Base-by-base conservation (phyloP, 1,140 invertebrate genomes). In the Theocolax elegans region DNA sequence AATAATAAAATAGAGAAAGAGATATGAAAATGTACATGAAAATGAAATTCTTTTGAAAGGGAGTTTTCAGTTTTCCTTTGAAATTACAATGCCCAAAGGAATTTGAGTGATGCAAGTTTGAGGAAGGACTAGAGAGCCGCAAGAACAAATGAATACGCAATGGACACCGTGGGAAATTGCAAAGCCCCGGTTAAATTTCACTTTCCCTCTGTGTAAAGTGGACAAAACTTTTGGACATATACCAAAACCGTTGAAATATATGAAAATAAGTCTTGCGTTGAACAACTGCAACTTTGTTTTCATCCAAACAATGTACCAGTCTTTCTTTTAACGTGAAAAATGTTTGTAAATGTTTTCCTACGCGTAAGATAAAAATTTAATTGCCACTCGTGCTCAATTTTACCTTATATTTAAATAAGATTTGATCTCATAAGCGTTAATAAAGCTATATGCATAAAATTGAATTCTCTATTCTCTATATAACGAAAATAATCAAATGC, bases 121-220 rank as follows among this genome's bases (percentile, higher is more conserved):
- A 19, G 48, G 23, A 60, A 60, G 66, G 25, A 48, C 25, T n/a
- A 13, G 1, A 17, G 35, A n/a, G 44, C 44, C 35, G 56, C 42
- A 68, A 54, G 58, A 75, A 63, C 54, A 76, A 72, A 76, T 69
- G 74, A 78, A 77, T 66, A 72, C 46, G 72, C 70, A 76, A 76
- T 67, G 75, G 68, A 74, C 71, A 76, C 67, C 75, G 75, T 76
- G 75, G 67, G 74, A 78, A 76, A 75, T 62, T 54, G 25, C 64
- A 51, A 68, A 60, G 62, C 51, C 54, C 29, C 56, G 8, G 23
- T n/a, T n/a, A n/a, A n/a, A 27, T 46, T 29, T 4, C 40, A 23
- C 35, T 35, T 46, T 56, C 40, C 17, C 64, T 27, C 15, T 15
- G 25, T 6, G 29, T 58, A 59, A 48, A 49, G 29, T 49, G 42